Evolutionary conservation across 2,888 invertebrate genomes (phyloP), one percentile per base, ranked within the genome.

Genomic region (Disparrhopalites patrizii): DNA sequence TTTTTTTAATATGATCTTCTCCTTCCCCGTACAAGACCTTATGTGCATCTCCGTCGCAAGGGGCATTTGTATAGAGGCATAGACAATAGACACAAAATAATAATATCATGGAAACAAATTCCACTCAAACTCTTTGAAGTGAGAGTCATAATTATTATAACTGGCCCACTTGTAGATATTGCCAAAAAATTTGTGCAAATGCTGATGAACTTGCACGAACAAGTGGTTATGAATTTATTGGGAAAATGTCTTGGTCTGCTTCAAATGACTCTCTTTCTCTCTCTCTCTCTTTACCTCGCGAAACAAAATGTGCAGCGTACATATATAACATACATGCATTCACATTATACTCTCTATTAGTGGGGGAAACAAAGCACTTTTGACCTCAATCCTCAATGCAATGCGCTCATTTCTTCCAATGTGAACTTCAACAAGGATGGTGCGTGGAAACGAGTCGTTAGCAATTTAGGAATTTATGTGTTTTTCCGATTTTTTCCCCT

Each of bases 311-410:
- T n/a, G n/a, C 20, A 40, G 20, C n/a, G 10, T 40, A 40, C 10
- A n/a, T 40, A 40, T 40, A 20, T 40, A 5, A 52, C 28, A 10
- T 47, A 23, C n/a, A 10, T 52, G 52, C 52, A 47, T 7, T n/a
- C 23, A 27, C 27, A n/a, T 52, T 31, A 18, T n/a, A 40, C 3
- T 30, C n/a, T 20, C 31, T 5, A 38, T 13, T 18, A 23, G 23
- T 56, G 20, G 13, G 58, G 13, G 18, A 36, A n/a, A 27, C 15
- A 23, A n/a, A 58, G 20, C 13, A 20, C 18, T 20, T 40, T 31
- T 61, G 60, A 61, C 60, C 60, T 61, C 60, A 61, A 61, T 61
- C 50, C 60, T 50, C 60, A 61, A 61, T 61, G 50, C 23, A 61
- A 61, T 47, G 60, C 47, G 25, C 50, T 61, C 33, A 50, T 43